Conservation (phyloP, 1,140 invertebrate genomes). For the Tetramorium simillimum region DNA sequence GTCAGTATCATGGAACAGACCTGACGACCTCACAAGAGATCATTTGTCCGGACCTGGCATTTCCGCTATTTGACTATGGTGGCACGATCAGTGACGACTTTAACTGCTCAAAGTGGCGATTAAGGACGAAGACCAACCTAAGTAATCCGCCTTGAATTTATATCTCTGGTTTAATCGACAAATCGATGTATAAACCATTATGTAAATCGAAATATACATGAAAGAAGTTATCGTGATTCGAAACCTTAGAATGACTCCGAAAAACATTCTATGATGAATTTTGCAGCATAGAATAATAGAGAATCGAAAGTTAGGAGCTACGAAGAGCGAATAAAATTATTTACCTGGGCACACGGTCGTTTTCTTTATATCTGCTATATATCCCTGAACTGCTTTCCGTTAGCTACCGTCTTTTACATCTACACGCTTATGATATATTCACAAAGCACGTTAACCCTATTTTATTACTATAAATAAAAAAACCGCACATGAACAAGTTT, state of each 20-base stretch:
- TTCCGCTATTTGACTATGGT: not conserved
- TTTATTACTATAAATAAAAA: slow-evolving; percentile 7
- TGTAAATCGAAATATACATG: not conserved
- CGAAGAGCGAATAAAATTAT: not conserved
- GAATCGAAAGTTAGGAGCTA: not conserved
- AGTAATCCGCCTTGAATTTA: not conserved
- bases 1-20: not conserved
- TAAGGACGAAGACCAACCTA: not conserved
- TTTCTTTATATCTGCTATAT: not conserved
- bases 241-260: not conserved
- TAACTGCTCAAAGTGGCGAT: not conserved
- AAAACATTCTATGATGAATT: not conserved
- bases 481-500: not conserved
- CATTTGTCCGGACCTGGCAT: not conserved
- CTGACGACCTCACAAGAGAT: slow-evolving; percentile 29
- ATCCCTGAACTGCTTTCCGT: not conserved
- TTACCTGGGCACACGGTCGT: not conserved
- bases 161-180: not conserved
- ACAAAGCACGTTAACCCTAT: not conserved
- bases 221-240: not conserved
- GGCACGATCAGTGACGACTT: not conserved
- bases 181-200: not conserved
- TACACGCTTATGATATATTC: not conserved
- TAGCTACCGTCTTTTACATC: not conserved
- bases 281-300: not conserved